Conservation (phyloP, 2,888 invertebrate species). For the Acanthosepion esculentum region DNA sequence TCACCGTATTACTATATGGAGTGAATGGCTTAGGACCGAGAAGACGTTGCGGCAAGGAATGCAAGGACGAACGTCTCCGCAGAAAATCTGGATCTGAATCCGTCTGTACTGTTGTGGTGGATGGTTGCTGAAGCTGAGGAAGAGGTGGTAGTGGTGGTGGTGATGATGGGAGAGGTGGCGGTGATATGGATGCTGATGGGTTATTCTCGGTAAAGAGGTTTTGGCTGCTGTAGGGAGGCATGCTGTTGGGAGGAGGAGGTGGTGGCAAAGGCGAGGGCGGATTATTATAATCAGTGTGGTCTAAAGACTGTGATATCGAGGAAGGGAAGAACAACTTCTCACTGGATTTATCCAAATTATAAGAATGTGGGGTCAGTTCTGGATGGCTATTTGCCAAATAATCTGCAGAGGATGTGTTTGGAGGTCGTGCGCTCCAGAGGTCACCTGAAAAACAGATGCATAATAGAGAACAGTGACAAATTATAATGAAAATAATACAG, state of each 20-base stretch:
- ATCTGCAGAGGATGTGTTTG: not conserved
- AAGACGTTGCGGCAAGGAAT: constrained; percentile 61
- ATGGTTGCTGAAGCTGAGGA: too few species aligned
- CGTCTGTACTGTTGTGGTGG: not conserved
- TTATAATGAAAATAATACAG: not conserved
- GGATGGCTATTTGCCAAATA: constrained; percentile 34
- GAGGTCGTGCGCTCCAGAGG: constrained; percentile 37
- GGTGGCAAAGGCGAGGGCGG: too few species aligned
- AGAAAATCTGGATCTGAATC: not conserved
- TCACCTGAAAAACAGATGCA: constrained; percentile 44
- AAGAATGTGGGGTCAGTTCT: not conserved
- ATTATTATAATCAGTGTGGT: not conserved
- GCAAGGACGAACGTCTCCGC: constrained; percentile 54
- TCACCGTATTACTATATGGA: constrained; percentile 78
- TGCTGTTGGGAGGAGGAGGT: not conserved
- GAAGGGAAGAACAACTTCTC: not conserved
- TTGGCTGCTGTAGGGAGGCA: not conserved
- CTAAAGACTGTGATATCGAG: not conserved
- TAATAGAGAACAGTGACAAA: not conserved
- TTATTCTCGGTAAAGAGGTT: not conserved
- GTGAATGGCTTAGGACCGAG: constrained; percentile 68
- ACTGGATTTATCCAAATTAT: not conserved
- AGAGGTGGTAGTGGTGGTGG: not conserved
- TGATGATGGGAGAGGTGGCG: not conserved
- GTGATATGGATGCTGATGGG: not conserved